Conservation (phyloP, 92 coral and sea anemone species). For the Porites rus region DNA sequence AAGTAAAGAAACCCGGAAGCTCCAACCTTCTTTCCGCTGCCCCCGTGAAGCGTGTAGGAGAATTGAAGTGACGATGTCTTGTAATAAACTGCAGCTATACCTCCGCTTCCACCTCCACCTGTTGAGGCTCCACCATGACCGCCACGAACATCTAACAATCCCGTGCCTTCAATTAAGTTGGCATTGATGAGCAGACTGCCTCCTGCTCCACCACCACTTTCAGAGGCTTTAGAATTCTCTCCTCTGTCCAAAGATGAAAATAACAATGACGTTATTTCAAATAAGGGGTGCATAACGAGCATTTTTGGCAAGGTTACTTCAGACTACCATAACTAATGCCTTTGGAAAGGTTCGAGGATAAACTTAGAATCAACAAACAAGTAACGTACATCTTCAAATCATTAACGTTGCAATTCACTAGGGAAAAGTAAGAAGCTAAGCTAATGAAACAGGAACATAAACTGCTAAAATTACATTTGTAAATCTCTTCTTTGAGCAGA, state of each 20-base stretch:
- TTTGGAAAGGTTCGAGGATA: too few species aligned
- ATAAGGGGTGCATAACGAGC: too few species aligned
- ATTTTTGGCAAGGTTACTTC: too few species aligned
- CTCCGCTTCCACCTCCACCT: constrained; percentile 99
- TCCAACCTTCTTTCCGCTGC: constrained; percentile 79
- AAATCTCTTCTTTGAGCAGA: too few species aligned
- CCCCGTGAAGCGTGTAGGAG: constrained; percentile 80
- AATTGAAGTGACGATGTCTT: constrained; percentile 65
- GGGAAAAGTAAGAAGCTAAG: too few species aligned
- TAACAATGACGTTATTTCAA: too few species aligned
- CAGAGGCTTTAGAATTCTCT: constrained; percentile 48
- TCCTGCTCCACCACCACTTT: constrained; percentile 96
- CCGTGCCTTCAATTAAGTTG: constrained; percentile 72
- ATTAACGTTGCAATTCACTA: too few species aligned
- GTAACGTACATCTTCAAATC: too few species aligned
- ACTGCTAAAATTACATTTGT: too few species aligned
- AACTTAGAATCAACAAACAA: too few species aligned
- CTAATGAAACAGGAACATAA: too few species aligned
- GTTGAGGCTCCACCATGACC: constrained; percentile 90
- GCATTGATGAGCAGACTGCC: constrained; percentile 85
- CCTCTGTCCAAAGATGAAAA: constrained; percentile 68
- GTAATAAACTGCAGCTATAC: constrained; percentile 86
- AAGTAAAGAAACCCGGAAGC: constrained; percentile 86
- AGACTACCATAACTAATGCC: too few species aligned
- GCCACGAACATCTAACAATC: constrained; percentile 84